Base-by-base conservation (phyloP, 2,113 vertebrate genomes). In the Hyaena hyaena region DNA sequence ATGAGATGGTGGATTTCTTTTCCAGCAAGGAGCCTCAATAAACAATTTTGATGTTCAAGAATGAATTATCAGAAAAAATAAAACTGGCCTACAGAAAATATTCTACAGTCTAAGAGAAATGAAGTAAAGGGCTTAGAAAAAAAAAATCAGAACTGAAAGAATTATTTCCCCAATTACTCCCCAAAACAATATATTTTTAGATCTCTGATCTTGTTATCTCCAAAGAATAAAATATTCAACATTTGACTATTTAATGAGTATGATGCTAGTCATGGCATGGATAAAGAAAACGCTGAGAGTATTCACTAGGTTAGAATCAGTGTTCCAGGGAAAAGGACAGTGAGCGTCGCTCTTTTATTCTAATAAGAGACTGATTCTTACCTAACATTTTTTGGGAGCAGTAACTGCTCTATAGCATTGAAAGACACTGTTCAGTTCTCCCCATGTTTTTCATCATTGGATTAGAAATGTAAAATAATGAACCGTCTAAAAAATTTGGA, bases 41-140 rank as follows among this genome's bases (percentile, higher is more conserved):
- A 96, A 93, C 35, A 94, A 94, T 88, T 84, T 76, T 93, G 90
- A 80, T 76, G n/a, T 81, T 68, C 10, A 93, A 76, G 10, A 92
- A 84, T 48, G 10, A 80, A 88, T 87, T 90, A 93, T 33, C 45
- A 76, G 17, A 39, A 93, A 88, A 96, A 89, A 77, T 65, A 31
- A 89, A 79, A 80, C 9, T 23, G 8, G 1, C 17, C 6, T 4
- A 82, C 14, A 19, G 19, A 88, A 85, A 95, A 86, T 58, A 92
- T 93, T 65, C 15, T 68, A 45, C 1, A 87, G 24, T 55, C 33
- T 7, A 33, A 79, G 28, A 48, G 48, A 63, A 85, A 88, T 77
- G 14, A 82, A 61, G 19, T 77, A 91, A 93, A 55, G 26, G 19
- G 2, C 16, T 83, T 91, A 91, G 48, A 16, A 50, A 88, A 65